Evolutionary conservation across 2,888 invertebrate genomes (phyloP).

Genomic region (Zonitis immaculata): DNA sequence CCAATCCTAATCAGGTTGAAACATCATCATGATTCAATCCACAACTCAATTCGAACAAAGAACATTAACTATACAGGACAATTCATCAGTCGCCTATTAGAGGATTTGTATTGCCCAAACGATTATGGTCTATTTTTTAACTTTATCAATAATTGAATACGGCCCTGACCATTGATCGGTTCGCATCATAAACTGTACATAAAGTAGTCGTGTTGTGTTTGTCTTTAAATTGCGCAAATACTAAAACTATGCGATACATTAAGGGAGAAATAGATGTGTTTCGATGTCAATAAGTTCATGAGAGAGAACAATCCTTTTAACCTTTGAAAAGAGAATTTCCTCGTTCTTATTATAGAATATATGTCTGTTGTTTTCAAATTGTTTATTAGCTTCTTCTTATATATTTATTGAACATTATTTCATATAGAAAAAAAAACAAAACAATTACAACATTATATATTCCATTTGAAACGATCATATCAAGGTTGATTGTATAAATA

Average conservation of each 20-base stretch:
- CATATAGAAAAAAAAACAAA: too few relatives aligned
- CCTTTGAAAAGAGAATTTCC: slow-evolving; percentile 20
- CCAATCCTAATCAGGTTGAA: slow-evolving; percentile 34
- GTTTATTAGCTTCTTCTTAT: background rate
- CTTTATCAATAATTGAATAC: slow-evolving; percentile 1
- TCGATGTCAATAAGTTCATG: slow-evolving; percentile 28
- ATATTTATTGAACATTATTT: background rate
- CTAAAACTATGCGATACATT: slow-evolving; percentile 21
- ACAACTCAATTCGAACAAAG: slow-evolving; percentile 5
- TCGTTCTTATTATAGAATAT: too few relatives aligned
- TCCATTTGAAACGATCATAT: background rate
- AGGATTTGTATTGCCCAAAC: too few relatives aligned
- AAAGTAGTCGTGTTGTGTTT: slow-evolving; percentile 23
- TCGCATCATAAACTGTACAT: slow-evolving; percentile 11
- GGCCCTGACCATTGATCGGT: too few relatives aligned
- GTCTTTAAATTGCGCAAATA: slow-evolving; percentile 1
- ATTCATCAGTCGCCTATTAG: background rate
- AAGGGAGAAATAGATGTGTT: slow-evolving; percentile 25
- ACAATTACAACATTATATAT: background rate
- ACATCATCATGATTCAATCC: slow-evolving; percentile 25
- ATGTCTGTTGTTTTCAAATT: slow-evolving; percentile 12
- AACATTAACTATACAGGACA: background rate
- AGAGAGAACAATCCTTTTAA: slow-evolving; percentile 24
- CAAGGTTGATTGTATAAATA: background rate
- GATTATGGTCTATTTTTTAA: too few relatives aligned